Evolutionary conservation across 2,113 vertebrate species (phyloP).

Genomic region (Lepus europaeus): DNA sequence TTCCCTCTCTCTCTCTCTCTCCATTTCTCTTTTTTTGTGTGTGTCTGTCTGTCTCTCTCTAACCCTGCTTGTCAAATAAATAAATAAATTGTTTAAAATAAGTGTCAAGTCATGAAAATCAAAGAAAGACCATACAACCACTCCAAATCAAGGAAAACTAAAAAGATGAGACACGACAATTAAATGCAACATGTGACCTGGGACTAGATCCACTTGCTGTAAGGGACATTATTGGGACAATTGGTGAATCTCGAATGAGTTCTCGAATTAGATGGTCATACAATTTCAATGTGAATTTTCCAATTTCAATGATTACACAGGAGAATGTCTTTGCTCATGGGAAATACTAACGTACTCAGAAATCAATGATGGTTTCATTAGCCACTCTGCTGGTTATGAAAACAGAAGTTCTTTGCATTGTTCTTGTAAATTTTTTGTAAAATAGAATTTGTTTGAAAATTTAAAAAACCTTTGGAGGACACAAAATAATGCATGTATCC

Average conservation of each 20-base stretch:
- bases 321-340: neutral
- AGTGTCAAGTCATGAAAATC: neutral
- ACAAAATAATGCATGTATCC: neutral
- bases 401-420: neutral
- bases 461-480: neutral
- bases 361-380: neutral
- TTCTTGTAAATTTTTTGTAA: constrained; percentile 38
- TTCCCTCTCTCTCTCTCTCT: too few relatives aligned
- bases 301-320: neutral
- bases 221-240: neutral
- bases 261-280: neutral
- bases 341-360: neutral
- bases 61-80: too few relatives aligned
- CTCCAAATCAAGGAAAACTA: neutral
- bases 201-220: neutral
- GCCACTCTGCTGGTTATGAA: neutral
- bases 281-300: neutral
- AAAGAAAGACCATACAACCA: neutral
- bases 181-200: neutral
- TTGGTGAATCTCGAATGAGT: neutral
- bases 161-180: neutral
- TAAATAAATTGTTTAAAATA: neutral
- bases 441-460: constrained; percentile 11
- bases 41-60: too few relatives aligned
- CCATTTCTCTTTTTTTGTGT: too few relatives aligned